phyloP scores from a whole-genome alignment of 1,140 invertebrate genomes.

The Bombyx mandarina region DNA sequence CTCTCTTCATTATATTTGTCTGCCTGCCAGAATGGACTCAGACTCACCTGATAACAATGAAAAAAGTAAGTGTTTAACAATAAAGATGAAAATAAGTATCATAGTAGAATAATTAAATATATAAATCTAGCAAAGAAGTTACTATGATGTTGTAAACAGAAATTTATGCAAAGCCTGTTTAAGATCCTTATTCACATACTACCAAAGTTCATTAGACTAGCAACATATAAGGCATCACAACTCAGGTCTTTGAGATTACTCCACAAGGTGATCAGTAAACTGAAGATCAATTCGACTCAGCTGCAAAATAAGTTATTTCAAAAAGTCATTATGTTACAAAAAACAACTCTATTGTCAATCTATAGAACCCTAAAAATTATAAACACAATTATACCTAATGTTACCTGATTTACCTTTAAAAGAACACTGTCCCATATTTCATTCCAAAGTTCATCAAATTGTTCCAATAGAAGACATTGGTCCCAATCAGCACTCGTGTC shows the following conservation, averaged over 20 bases:
- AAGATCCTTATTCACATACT: too few species aligned
- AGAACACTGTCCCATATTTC: constrained; percentile 83
- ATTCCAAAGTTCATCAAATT: constrained; percentile 77
- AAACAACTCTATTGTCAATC: too few species aligned
- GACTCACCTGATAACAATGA: constrained; percentile 64
- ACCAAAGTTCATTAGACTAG: too few species aligned
- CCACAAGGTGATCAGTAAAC: too few species aligned
- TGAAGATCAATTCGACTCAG: too few species aligned
- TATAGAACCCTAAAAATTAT: too few species aligned
- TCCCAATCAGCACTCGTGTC: constrained; percentile 71
- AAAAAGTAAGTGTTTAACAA: neutral
- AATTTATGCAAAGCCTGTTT: neutral
- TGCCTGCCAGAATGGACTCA: constrained; percentile 76
- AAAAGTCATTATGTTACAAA: too few species aligned
- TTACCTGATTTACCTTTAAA: constrained; percentile 65
- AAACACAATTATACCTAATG: neutral
- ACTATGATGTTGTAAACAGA: neutral
- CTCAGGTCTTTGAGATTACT: too few species aligned
- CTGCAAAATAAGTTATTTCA: too few species aligned
- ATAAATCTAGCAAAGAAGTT: neutral
- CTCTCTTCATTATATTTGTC: constrained; percentile 79
- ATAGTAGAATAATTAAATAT: neutral
- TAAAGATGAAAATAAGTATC: neutral
- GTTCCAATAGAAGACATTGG: constrained; percentile 79
- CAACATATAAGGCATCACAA: too few species aligned